A percentile compares a stretch with the other conserved stretches of the same genome.
Conservation (phyloP, 2,113 vertebrate species). For the Actinemys pallida region DNA sequence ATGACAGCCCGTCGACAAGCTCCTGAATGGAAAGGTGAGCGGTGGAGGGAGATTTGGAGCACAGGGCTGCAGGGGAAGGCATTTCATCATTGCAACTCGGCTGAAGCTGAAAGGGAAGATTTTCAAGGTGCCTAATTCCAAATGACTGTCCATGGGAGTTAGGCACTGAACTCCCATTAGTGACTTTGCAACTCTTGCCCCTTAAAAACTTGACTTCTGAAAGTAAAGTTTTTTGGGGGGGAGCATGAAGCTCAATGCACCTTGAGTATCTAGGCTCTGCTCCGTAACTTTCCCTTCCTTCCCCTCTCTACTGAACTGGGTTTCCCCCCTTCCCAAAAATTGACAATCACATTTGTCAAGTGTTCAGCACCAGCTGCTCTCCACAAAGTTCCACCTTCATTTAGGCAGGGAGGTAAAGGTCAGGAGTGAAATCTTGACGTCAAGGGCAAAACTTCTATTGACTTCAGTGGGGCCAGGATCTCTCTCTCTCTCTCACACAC, state of each 20-base stretch:
- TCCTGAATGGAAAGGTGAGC: not conserved
- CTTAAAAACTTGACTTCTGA: not conserved
- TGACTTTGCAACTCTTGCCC: not conserved
- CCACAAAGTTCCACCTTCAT: not conserved
- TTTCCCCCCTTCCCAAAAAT: not conserved
- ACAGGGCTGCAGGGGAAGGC: not conserved
- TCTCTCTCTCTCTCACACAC: not conserved
- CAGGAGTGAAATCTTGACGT: too few relatives aligned
- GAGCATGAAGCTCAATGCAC: too few relatives aligned
- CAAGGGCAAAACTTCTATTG: not conserved
- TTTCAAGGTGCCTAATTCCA: not conserved
- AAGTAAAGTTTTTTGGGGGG: not conserved
- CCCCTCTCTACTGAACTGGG: not conserved
- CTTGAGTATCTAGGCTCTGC: too few relatives aligned
- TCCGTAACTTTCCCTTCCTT: too few relatives aligned
- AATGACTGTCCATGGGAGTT: not conserved
- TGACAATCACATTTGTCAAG: not conserved
- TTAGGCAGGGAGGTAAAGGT: not conserved
- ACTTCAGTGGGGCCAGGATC: not conserved
- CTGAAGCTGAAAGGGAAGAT: not conserved
- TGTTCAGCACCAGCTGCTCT: not conserved
- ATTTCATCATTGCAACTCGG: not conserved
- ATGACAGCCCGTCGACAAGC: not conserved
- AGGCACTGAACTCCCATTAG: not conserved
- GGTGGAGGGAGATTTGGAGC: not conserved